Evolutionary conservation across 92 coral and sea anemone species (phyloP).

Genomic region (Epizoanthus scotinus): DNA sequence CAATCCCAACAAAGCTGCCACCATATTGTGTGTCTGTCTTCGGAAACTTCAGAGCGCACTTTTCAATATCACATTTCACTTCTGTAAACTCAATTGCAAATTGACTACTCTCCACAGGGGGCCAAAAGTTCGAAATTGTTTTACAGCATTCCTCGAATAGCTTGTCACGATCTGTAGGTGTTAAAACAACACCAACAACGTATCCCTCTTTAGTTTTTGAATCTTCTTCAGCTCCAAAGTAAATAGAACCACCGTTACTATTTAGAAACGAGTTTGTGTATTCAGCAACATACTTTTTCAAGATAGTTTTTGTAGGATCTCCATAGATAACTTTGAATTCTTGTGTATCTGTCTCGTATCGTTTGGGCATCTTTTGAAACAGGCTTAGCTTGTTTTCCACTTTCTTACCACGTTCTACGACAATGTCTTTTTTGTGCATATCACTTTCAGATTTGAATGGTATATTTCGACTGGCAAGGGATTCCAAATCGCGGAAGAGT

Average conservation of each 20-base stretch:
- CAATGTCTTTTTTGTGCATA: conserved; percentile 35
- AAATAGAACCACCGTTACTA: conserved; percentile 65
- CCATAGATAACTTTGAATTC: conserved; percentile 77
- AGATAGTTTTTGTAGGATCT: conserved; percentile 52
- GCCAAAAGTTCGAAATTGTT: conserved; percentile 67
- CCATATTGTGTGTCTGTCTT: conserved; percentile 31
- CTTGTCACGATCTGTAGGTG: conserved; percentile 45
- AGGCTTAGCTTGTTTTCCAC: conserved; percentile 31
- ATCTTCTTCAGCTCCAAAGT: conserved; percentile 68
- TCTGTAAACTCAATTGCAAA: conserved; percentile 54
- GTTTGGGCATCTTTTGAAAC: conserved; percentile 43
- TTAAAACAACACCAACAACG: conserved; percentile 62
- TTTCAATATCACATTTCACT: conserved; percentile 41
- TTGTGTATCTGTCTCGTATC: conserved; percentile 56
- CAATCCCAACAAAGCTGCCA: conserved; percentile 32
- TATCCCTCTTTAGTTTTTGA: conserved; percentile 51
- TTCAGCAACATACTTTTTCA: conserved; percentile 54
- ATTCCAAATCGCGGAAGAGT: conserved; percentile 63
- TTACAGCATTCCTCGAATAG: conserved; percentile 42
- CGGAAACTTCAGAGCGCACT: conserved; percentile 51
- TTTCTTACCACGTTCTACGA: conserved; percentile 3
- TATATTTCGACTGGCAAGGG: conserved; percentile 68
- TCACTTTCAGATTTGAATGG: conserved; percentile 39
- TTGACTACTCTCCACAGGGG: conserved; percentile 66
- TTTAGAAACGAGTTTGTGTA: conserved; percentile 70